A percentile compares a stretch with the other conserved stretches of the same genome.
phyloP scores from a whole-genome alignment of 2,113 vertebrate species.

The Lepus americanus region DNA sequence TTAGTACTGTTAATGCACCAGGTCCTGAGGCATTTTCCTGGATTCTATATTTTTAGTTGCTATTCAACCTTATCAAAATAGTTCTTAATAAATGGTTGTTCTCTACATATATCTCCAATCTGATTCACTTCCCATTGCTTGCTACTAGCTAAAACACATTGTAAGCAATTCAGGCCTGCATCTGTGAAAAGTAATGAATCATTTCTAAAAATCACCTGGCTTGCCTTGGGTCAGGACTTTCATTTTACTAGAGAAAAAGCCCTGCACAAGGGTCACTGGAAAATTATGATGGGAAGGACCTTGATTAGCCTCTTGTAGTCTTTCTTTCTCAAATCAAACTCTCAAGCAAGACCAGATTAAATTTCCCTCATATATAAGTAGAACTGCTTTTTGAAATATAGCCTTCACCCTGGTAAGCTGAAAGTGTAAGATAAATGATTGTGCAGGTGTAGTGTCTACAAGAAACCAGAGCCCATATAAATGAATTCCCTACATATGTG shows the following conservation, averaged over 20 bases:
- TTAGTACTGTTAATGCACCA: background rate
- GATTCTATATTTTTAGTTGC: background rate
- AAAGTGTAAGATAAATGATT: conserved; percentile 30
- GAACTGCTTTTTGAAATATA: conserved; percentile 51
- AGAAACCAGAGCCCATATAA: background rate
- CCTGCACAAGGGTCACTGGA: background rate
- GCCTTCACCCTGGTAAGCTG: conserved; percentile 19
- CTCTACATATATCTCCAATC: background rate
- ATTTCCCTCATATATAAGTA: conserved; percentile 42
- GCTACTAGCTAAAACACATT: background rate
- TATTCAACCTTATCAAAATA: conserved; percentile 49
- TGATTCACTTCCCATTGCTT: background rate
- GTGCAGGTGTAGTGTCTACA: background rate
- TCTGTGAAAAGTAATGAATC: conserved; percentile 40
- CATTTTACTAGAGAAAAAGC: conserved; percentile 49
- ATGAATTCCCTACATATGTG: background rate
- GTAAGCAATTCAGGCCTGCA: background rate
- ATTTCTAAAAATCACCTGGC: conserved; percentile 45
- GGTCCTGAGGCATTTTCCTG: background rate
- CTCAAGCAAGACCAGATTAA: conserved; percentile 41
- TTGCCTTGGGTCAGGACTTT: conserved; percentile 33
- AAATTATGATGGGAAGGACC: conserved; percentile 56
- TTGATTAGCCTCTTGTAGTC: conserved; percentile 59
- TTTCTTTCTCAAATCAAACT: conserved; percentile 59
- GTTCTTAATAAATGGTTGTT: conserved; percentile 42